Base-by-base conservation (phyloP, 2,888 invertebrate genomes). In the Caenorhabditis sulstoni region DNA sequence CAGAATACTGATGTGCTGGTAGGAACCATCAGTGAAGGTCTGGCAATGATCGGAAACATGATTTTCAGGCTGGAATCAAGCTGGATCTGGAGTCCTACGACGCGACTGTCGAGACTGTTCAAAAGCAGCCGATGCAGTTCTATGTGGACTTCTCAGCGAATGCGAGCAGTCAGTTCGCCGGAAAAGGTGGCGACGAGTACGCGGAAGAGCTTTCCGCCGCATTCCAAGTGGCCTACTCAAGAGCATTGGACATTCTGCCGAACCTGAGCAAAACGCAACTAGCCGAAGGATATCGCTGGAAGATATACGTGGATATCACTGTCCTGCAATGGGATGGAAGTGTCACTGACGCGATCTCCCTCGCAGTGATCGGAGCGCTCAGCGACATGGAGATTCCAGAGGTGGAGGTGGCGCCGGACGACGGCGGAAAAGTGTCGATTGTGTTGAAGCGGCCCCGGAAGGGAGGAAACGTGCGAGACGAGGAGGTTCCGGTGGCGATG, bases 111-210 rank as follows among this genome's bases (percentile, higher is more conserved):
- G 96, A 95, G 1, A 92, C 92, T 77, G 93, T 94, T 4, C 94
- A 95, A 92, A 92, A 92, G 77, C 93, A 94, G 4, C 94, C 95
- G 92, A 92, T 99, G 41, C 95, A 96, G 90, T 97, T 98, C 91
- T 96, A 96, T 91, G 95, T 97, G 20, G 97, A 98, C 91, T 97
- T 96, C 91, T 97, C 97, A 22, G 97, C 97, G 9, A 97, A 96
- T 93, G 98, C 97, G 1, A 95, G 96, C 1, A 96, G 97, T 4
- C 95, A 94, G 89, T 98, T 97, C 92, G 97, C 98, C 92, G 98
- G 89, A 18, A 93, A 96, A 90, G 97, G 97, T 35, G 98, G 98
- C 1, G 96, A 97, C 88, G 94, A 95, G 77, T 92, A 97, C 71
- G 96, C 95, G 0, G 93, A 93, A 79, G 95, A 94, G 90, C 94